These are phyloP conservation scores for Iselma pallidipennis DNA, from an alignment of 2,888 invertebrate genomes.

Conservation along the genomic window DNA sequence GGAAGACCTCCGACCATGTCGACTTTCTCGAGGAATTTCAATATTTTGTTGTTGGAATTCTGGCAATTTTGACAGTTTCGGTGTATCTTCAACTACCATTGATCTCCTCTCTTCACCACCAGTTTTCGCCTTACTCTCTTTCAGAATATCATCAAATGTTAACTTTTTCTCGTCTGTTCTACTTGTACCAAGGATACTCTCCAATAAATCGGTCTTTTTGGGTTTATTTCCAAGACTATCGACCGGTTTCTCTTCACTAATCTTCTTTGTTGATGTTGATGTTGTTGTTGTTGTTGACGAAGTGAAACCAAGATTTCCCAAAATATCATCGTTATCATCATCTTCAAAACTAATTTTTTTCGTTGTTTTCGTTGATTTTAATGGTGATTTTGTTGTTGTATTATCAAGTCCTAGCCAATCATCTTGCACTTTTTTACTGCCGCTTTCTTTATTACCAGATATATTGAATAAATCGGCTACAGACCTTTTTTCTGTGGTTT, in stretches of 20 bases:
- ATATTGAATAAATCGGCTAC: constrained; percentile 39
- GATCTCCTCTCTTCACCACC: constrained; percentile 35
- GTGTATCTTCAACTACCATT: background rate
- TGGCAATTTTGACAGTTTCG: background rate
- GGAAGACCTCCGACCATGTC: constrained; percentile 43
- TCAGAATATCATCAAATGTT: constrained; percentile 48
- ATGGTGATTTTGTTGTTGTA: constrained; percentile 15
- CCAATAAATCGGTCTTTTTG: constrained; percentile 46
- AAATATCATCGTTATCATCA: constrained; percentile 44
- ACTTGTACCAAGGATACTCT: constrained; percentile 45
- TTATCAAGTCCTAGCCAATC: constrained; percentile 42
- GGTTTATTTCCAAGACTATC: constrained; percentile 29
- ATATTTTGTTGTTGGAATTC: constrained; percentile 20
- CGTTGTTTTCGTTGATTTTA: constrained; percentile 10
- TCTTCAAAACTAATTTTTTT: constrained; percentile 48
- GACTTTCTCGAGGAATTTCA: constrained; percentile 39
- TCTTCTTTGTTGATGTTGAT: constrained; percentile 4
- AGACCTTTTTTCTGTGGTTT: constrained; percentile 47
- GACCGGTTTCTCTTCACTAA: constrained; percentile 4
- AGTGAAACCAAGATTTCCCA: constrained; percentile 42
- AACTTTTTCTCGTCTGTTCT: constrained; percentile 37
- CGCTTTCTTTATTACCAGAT: constrained; percentile 6
- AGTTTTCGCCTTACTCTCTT: constrained; percentile 40
- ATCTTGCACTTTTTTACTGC: constrained; percentile 42
- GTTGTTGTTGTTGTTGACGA: constrained; percentile 17